Evolutionary conservation across 2,797 vertebrate species (phyloP), one percentile per base, ranked within the genome.

Genomic region (Sylvia borin): DNA sequence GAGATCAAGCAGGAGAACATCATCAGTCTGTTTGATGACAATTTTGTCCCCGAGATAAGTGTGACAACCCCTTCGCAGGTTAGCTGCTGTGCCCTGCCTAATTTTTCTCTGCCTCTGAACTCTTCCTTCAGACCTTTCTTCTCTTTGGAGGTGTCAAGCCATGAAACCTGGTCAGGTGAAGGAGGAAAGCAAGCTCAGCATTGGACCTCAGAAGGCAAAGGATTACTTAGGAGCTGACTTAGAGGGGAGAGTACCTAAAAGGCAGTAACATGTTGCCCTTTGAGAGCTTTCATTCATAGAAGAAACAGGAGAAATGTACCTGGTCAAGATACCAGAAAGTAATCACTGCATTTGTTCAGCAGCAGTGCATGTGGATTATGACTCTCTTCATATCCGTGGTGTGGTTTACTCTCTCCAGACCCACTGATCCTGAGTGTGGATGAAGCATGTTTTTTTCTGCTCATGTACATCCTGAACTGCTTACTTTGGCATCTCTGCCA

Each of bases 1-100:
- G 99, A 99, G 79, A 85, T 99, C 98, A 99, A 99, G 98, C 98
- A 99, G 95, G 99, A 99, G 96, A 99, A 99, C 98, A 99, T 99
- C 97, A 98, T 99, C 98, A 99, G 98, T 97, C 98, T 99, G 95
- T 99, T 99, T 98, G 99, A 99, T 95, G 98, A 99, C 97, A 98
- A 98, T 93, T 98, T 99, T 96, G 97, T 99, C 96, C 99, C 99
- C 6, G 98, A 99, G 96, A 99, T 99, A 98, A 99, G 98, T 97
- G 98, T 99, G 98, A 99, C 99, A 77, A 99, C 99, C 95, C 99
- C 99, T 38, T 99, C 99, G 98, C 99, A 99, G 99, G 99, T 99
- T 88, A 98, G 99, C 97, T 88, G 97, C 96, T 94, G 87, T 81
- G 42, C 97, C 94, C 87, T 92, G 95, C 96, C 91, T 97, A 79